Conservation (phyloP, 2,113 vertebrate species). For the Trogon melanurus region DNA sequence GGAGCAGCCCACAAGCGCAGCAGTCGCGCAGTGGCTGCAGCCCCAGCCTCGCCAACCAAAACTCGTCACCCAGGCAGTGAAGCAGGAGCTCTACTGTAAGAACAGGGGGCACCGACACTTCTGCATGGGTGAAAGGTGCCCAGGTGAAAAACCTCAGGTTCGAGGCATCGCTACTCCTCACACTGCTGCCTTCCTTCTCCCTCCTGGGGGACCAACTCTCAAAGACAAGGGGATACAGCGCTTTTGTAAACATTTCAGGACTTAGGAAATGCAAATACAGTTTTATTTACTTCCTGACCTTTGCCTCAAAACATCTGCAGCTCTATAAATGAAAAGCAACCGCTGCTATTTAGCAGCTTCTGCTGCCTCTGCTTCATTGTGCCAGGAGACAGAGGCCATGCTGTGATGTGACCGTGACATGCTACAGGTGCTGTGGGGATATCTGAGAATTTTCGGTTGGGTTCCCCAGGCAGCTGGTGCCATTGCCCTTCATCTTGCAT, state of each 20-base stretch:
- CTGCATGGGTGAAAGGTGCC: background rate
- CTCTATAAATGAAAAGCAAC: background rate
- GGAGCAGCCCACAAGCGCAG: background rate
- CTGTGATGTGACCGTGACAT: background rate
- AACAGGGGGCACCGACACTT: background rate
- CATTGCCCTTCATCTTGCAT: background rate
- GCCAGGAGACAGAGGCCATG: background rate
- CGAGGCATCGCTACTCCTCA: background rate
- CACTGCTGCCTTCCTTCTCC: background rate
- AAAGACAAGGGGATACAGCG: background rate
- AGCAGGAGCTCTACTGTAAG: background rate
- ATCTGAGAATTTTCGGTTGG: background rate
- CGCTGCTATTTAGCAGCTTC: background rate
- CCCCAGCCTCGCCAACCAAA: background rate
- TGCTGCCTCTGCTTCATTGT: background rate
- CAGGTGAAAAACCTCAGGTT: background rate
- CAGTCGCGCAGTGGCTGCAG: background rate
- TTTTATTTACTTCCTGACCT: background rate
- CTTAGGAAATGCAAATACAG: background rate
- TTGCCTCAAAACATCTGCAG: conserved; percentile 3
- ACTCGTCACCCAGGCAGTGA: background rate
- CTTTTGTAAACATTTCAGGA: background rate
- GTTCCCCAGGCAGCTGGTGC: background rate
- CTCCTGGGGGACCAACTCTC: background rate
- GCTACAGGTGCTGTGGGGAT: background rate